These are phyloP conservation scores for Morone chrysops DNA, from an alignment of 2,113 vertebrate genomes.

Conservation along the genomic window DNA sequence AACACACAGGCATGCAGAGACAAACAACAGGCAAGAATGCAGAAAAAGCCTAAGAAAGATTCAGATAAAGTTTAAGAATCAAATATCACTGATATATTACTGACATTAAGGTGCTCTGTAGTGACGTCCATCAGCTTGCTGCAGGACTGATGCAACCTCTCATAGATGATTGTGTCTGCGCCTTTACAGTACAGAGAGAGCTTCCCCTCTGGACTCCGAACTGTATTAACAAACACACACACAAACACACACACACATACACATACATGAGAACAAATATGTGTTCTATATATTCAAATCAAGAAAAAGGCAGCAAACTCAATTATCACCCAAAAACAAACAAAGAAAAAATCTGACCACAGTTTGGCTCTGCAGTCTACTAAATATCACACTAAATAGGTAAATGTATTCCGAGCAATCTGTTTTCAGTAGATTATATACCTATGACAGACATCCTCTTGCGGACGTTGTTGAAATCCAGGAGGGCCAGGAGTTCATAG, in stretches of 20 bases:
- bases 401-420: not conserved
- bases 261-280: not conserved
- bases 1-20: not conserved
- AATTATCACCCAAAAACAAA: not conserved
- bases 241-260: not conserved
- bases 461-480: constrained; percentile 96
- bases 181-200: constrained; percentile 95
- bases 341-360: not conserved
- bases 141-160: constrained; percentile 89
- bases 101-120: constrained; percentile 94
- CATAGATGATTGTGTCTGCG: constrained; percentile 93
- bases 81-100: constrained; percentile 54
- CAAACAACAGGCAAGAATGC: not conserved
- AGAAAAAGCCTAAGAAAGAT: not conserved
- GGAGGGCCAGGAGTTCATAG: constrained; percentile 91
- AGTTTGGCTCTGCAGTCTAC: not conserved
- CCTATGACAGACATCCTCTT: constrained; percentile 99
- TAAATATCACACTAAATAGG: no score
- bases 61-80: not conserved
- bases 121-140: constrained; percentile 88
- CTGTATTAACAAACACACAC: constrained; percentile 73
- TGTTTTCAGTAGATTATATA: constrained; percentile 55
- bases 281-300: not conserved
- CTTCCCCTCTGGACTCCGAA: constrained; percentile 89
- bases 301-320: not conserved